Percentiles rank a stretch among this genome's conserved stretches.
Evolutionary conservation across 1,140 invertebrate genomes (phyloP).

Genomic region (Batillaria attramentaria): DNA sequence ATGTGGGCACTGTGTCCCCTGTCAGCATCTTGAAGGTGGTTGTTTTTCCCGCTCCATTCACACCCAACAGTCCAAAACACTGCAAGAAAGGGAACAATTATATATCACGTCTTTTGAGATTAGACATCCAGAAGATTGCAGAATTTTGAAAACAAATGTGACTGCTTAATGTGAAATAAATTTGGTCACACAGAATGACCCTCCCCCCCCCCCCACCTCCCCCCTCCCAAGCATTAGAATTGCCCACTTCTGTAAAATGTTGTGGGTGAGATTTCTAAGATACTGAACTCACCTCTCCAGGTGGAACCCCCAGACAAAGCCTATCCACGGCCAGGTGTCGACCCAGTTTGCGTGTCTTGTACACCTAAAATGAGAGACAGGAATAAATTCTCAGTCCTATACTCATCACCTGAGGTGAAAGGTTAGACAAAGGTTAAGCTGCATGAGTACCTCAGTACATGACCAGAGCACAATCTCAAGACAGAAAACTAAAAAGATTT

Average conservation of each 20-base stretch:
- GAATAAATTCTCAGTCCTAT: background rate
- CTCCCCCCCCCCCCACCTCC: background rate
- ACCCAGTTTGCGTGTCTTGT: slow-evolving; percentile 62
- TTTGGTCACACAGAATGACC: background rate
- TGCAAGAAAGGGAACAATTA: slow-evolving; percentile 59
- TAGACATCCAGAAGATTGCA: background rate
- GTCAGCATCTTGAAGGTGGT: slow-evolving; percentile 88
- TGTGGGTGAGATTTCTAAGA: background rate
- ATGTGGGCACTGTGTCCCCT: slow-evolving; percentile 77
- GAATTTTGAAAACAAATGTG: background rate
- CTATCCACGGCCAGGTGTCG: slow-evolving; percentile 78
- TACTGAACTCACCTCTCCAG: slow-evolving; percentile 73
- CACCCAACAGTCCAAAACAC: slow-evolving; percentile 88
- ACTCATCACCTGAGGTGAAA: too few relatives aligned
- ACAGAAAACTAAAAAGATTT: too few relatives aligned
- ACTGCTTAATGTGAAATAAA: background rate
- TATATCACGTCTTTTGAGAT: background rate
- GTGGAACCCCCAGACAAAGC: slow-evolving; percentile 80
- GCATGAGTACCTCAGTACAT: too few relatives aligned
- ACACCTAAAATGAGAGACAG: slow-evolving; percentile 58
- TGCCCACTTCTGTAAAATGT: background rate
- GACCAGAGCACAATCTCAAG: too few relatives aligned
- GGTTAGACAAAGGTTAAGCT: too few relatives aligned
- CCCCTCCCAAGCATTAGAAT: background rate
- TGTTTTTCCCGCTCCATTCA: slow-evolving; percentile 92